Percentiles rank a stretch among this genome's conserved stretches.
These are phyloP conservation scores for Formica exsecta DNA, from an alignment of 1,140 invertebrate genomes.

Conservation along the genomic window DNA sequence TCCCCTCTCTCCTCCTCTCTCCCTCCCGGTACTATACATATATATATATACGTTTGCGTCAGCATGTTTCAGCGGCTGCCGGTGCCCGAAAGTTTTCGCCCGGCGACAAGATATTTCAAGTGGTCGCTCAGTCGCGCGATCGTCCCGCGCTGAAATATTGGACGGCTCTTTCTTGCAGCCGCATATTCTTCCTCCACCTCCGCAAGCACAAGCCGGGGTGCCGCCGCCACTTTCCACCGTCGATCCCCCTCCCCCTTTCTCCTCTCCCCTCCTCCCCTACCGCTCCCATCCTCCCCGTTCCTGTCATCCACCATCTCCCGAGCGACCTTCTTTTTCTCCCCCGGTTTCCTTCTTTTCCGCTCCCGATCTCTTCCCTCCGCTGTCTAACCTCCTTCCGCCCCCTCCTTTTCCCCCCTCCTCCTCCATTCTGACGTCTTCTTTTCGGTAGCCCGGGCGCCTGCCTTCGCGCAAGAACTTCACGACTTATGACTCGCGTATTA, in stretches of 20 bases:
- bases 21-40: slow-evolving; percentile 63
- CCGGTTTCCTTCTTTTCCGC: slow-evolving; percentile 47
- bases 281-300: slow-evolving; percentile 53
- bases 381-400: slow-evolving; percentile 50
- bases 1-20: no score
- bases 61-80: slow-evolving; percentile 84
- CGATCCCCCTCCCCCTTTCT: slow-evolving; percentile 27
- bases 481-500: slow-evolving; percentile 81
- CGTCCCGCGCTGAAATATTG: slow-evolving; percentile 84
- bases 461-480: slow-evolving; percentile 75
- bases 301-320: slow-evolving; percentile 72
- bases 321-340: slow-evolving; percentile 72
- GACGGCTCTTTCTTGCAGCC: slow-evolving; percentile 82
- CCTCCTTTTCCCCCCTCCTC: slow-evolving; percentile 56
- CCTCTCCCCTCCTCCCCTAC: neutral
- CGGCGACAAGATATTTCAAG: slow-evolving; percentile 85
- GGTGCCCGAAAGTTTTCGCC: slow-evolving; percentile 82
- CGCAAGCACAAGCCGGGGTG: neutral
- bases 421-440: slow-evolving; percentile 59
- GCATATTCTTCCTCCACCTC: slow-evolving; percentile 76
- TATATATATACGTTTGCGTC: slow-evolving; percentile 79
- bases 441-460: slow-evolving; percentile 36
- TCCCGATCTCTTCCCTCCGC: slow-evolving; percentile 69
- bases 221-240: slow-evolving; percentile 48
- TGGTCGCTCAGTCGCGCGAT: slow-evolving; percentile 81